Evolutionary conservation across 2,113 vertebrate genomes (phyloP), one percentile per base, ranked within the genome.

Genomic region (Lagopus muta): DNA sequence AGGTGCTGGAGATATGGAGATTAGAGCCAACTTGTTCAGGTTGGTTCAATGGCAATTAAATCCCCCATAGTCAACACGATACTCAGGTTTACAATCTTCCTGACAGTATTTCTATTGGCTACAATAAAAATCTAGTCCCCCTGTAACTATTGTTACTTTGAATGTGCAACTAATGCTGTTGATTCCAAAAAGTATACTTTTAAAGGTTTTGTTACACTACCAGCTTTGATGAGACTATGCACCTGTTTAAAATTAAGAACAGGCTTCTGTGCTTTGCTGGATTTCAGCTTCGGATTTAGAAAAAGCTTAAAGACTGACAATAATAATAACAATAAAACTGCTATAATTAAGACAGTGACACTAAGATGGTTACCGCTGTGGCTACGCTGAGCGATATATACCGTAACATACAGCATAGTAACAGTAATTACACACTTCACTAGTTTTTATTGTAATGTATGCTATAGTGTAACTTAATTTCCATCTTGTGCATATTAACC

Each of bases 271-370:
- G 69, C 57, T 91, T 95, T 94, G 57, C 47, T 76, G 80, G 69
- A 84, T 94, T 83, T 91, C 72, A 86, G 88, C 47, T 94, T 72
- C 83, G 65, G 75, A 81, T 95, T 95, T 91, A 94, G 82, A 78
- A 93, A 94, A 92, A 92, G 72, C 93, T 88, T 95, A 95, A 94
- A 91, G 88, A 90, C 82, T 91, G 93, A 95, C 82, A 94, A 95
- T 96, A 95, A 94, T 91, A 94, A 94, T 95, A 97, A 94, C 88
- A 95, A 93, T 97, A 94, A 96, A 97, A 88, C 91, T 78, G 82
- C 62, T 94, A 90, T 93, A 97, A 95, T 94, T 91, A 92, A 96
- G 92, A 90, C 91, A 92, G 76, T 92, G 88, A 95, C 95, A 95
- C 93, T 95, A 91, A 86, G 93, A 93, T 88, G 77, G 95, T 95